phyloP scores from a whole-genome alignment of 1,140 invertebrate genomes.

The Neotoxoptera formosana region DNA sequence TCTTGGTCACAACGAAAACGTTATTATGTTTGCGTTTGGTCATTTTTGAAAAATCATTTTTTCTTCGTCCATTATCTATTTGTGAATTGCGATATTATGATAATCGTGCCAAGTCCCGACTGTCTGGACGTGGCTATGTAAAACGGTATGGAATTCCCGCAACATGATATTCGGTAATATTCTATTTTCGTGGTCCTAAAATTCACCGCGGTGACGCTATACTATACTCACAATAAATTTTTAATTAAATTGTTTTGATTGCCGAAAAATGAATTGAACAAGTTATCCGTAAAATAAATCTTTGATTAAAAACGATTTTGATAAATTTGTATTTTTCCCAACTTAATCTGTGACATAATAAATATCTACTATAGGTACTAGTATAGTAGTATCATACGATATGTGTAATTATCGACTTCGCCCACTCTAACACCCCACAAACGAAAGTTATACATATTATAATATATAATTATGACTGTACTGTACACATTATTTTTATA shows the following conservation, averaged over 20 bases:
- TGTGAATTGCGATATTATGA: background rate
- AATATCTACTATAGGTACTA: too few species aligned
- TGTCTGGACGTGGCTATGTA: too few species aligned
- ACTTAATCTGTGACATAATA: background rate
- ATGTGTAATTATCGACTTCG: too few species aligned
- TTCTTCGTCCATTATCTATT: background rate
- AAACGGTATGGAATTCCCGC: background rate
- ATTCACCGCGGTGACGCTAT: background rate
- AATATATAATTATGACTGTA: background rate
- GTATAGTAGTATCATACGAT: too few species aligned
- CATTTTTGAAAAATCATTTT: background rate
- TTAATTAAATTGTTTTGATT: background rate
- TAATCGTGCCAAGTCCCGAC: too few species aligned
- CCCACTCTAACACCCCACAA: too few species aligned
- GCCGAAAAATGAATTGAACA: background rate
- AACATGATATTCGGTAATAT: background rate
- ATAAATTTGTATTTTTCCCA: background rate
- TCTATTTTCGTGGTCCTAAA: background rate
- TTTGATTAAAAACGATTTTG: background rate
- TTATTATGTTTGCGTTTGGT: background rate
- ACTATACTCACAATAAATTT: background rate
- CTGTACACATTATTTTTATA: too few species aligned
- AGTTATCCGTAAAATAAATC: background rate
- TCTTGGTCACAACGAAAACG: background rate
- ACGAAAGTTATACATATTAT: too few species aligned